These are phyloP conservation scores for Leucozona laternaria DNA, from an alignment of 2,888 invertebrate genomes.

Conservation along the genomic window DNA sequence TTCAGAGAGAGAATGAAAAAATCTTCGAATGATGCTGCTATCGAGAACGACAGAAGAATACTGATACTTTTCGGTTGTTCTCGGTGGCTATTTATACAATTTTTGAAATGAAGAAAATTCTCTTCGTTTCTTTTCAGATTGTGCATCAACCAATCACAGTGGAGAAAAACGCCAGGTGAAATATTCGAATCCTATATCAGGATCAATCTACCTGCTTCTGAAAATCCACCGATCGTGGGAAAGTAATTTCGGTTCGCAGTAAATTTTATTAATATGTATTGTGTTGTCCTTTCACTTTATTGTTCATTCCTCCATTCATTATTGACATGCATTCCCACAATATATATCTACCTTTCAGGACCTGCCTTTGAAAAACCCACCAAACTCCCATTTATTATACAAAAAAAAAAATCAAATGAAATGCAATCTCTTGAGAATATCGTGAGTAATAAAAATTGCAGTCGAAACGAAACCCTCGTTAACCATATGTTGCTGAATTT, in stretches of 20 bases:
- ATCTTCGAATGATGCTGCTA: slow-evolving; percentile 37
- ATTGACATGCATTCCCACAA: slow-evolving; percentile 46
- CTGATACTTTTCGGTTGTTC: slow-evolving; percentile 76
- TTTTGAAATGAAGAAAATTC: not conserved
- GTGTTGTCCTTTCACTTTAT: slow-evolving; percentile 56
- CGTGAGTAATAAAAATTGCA: slow-evolving; percentile 46
- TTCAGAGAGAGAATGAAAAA: not conserved
- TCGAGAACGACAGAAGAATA: slow-evolving; percentile 60
- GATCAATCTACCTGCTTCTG: slow-evolving; percentile 44
- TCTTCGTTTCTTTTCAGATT: not conserved
- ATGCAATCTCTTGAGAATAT: slow-evolving; percentile 11
- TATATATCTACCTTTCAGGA: slow-evolving; percentile 40
- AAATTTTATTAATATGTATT: slow-evolving; percentile 47
- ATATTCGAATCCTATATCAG: slow-evolving; percentile 32
- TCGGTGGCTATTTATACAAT: slow-evolving; percentile 78
- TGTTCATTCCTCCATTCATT: slow-evolving; percentile 59
- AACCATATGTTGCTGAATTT: slow-evolving; percentile 80
- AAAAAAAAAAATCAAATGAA: not conserved
- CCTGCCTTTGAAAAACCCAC: slow-evolving; percentile 68
- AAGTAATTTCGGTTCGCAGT: slow-evolving; percentile 40
- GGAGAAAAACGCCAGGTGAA: slow-evolving; percentile 78
- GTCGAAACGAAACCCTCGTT: slow-evolving; percentile 79
- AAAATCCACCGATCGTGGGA: slow-evolving; percentile 63
- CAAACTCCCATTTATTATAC: slow-evolving; percentile 38
- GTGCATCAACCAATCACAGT: slow-evolving; percentile 78